Base-by-base conservation (phyloP, 2,797 vertebrate species). In the Oryzias dopingdopingensis region DNA sequence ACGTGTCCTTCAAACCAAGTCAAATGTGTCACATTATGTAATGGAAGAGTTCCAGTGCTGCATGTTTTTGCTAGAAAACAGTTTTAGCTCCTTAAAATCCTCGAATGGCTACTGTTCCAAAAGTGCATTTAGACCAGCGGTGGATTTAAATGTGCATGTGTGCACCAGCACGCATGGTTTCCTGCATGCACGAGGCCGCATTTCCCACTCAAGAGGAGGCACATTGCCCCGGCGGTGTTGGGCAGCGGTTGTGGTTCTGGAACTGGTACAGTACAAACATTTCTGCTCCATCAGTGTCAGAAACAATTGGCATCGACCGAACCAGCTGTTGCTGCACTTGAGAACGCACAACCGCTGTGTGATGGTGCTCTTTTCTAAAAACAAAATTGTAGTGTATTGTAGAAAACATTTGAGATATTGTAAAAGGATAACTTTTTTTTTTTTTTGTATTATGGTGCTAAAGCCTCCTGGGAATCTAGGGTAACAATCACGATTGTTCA, bases 281-380 rank as follows among this genome's bases (percentile, higher is more conserved):
- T 64, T 76, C 74, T 0, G 42, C 70, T 82, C 77, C 81, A 83
- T 86, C 84, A 74, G 70, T 86, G 87, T 87, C 87, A 80, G 75
- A 81, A 81, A 61, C 81, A 81, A 37, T 37, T 14, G 59, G 56
- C 52, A 4, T 55, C 59, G 73, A 87, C 77, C 58, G 65, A 83
- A 81, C 68, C 86, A 82, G 81, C 81, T 74, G 79, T 76, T 59
- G 52, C 67, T n/a, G 1, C 29, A 17, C 56, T 48, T 42, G 18
- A 4, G 48, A 17, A 8, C n/a, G 16, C 60, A 65, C 18, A 42
- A 42, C 18, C 22, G 53, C 71, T 63, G 71, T 76, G 65, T 42
- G 23, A 32, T 5, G 37, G 62, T 48, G 26, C 32, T 42, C 15
- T 0, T 2, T 56, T 55, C 26, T 52, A 37, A 13, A 37, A 37